A percentile compares a stretch with the other conserved stretches of the same genome.
phyloP scores from a whole-genome alignment of 2,797 vertebrate species.

The Phrynocephalus forsythii region DNA sequence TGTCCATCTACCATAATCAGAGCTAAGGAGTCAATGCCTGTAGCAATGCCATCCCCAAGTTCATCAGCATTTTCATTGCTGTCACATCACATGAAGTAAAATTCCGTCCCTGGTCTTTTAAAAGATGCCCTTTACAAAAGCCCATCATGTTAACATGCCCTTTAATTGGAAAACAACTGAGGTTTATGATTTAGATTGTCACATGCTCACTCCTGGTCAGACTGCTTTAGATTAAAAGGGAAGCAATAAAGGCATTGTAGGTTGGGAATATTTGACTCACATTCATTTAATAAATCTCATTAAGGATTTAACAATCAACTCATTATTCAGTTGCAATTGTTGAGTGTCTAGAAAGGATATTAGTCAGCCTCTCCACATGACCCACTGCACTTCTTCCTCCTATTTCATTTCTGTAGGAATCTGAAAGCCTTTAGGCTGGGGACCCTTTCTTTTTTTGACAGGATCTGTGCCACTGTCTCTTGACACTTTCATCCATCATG shows the following conservation, averaged over 20 bases:
- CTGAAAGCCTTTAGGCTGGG: constrained; percentile 18
- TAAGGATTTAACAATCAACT: constrained; percentile 72
- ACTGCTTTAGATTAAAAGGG: constrained; percentile 51
- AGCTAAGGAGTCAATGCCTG: too few relatives aligned
- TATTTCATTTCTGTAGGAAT: constrained; percentile 47
- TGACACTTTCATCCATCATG: background rate
- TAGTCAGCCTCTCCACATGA: constrained; percentile 46
- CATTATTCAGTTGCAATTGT: constrained; percentile 66
- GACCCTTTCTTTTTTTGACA: background rate
- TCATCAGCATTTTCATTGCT: constrained; percentile 38
- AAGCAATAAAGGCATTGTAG: constrained; percentile 58
- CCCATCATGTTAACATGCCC: constrained; percentile 30
- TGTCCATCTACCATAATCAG: background rate
- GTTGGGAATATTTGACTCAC: constrained; percentile 60
- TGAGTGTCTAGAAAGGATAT: constrained; percentile 55
- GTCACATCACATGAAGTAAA: constrained; percentile 10
- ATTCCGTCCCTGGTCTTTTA: constrained; percentile 39
- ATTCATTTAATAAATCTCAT: constrained; percentile 70
- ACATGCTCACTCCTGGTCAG: constrained; percentile 51
- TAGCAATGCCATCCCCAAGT: background rate
- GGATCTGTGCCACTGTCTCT: background rate
- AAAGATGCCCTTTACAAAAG: constrained; percentile 31
- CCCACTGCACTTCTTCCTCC: constrained; percentile 39
- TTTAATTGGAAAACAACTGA: constrained; percentile 37
- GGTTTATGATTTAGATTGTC: constrained; percentile 55